Evolutionary conservation across 2,113 vertebrate genomes (phyloP), one percentile per base, ranked within the genome.

Genomic region (Alligator mississippiensis): DNA sequence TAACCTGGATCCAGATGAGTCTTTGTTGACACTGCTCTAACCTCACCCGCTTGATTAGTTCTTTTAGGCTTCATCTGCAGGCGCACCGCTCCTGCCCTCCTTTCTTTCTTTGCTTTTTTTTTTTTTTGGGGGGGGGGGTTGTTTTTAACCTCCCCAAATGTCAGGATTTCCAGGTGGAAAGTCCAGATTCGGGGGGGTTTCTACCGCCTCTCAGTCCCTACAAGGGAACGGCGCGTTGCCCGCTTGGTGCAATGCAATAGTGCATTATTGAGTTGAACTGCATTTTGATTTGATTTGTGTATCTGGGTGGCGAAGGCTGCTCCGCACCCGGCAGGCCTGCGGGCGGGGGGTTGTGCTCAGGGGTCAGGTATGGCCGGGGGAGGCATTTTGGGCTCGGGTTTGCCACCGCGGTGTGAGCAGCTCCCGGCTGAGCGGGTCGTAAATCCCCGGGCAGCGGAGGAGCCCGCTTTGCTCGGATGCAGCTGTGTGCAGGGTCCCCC

Each of bases 391-490:
- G 38, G 38, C 38, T 38, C 38, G 38, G 38, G 34, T 57, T 76
- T 27, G 74, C 76, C 74, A 62, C 63, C 74, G 57, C 77, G 80
- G 38, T 1, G 1, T 1, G 88, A 92, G 64, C 78, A 62, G 86
- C 94, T 91, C 85, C 83, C 89, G 89, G 89, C 75, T 72, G 89
- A 62, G 66, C 84, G 88, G 81, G 72, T 59, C 74, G 34, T 8
- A 80, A 94, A 34, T 34, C 93, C 2, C 1, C 91, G 95, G 93
- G 86, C 80, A 34, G 34, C 34, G 34, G 34, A 34, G 34, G 34
- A 34, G 34, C 34, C 34, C 34, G 34, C 34, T 34, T 34, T 34
- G 34, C 34, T 34, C 34, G 34, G 34, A 34, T 34, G 34, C 34
- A 34, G 34, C 34, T 4, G 34, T 34, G 34, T 34, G 34, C 34